These are phyloP conservation scores for Vimba vimba DNA, from an alignment of 2,113 vertebrate genomes.

Conservation along the genomic window DNA sequence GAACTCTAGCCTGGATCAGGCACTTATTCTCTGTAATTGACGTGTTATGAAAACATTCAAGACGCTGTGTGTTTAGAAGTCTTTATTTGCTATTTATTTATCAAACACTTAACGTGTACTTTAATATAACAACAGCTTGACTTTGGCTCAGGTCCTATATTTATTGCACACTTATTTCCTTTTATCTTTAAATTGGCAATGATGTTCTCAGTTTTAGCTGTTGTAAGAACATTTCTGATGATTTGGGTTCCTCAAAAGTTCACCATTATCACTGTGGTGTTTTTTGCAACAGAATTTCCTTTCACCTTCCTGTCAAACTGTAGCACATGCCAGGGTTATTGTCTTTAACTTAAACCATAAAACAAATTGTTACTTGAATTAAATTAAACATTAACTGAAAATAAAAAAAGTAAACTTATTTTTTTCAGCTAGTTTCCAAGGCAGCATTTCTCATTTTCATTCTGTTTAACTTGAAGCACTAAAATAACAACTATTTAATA, in stretches of 20 bases:
- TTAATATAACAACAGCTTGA: background rate
- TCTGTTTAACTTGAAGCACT: background rate
- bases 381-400: too few species aligned
- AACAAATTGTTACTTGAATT: too few species aligned
- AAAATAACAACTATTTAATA: background rate
- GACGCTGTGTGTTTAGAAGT: background rate
- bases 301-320: constrained; percentile 18
- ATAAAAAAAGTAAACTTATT: background rate
- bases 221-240: constrained; percentile 18
- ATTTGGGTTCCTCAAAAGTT: constrained; percentile 26
- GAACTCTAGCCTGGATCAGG: constrained; percentile 3
- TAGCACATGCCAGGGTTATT: background rate
- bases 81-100: background rate
- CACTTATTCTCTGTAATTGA: background rate
- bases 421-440: background rate
- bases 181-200: constrained; percentile 26
- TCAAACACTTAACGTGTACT: background rate
- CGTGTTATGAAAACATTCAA: constrained; percentile 3
- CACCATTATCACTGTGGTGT: constrained; percentile 6
- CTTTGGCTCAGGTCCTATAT: background rate
- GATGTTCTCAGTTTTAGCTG: constrained; percentile 15
- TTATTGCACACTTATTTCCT: background rate
- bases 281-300: constrained; percentile 43
- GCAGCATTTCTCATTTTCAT: background rate
- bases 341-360: background rate